Percentiles rank a stretch among this genome's conserved stretches.
Evolutionary conservation across 2,113 vertebrate species (phyloP).

Genomic region (Otocyon megalotis): DNA sequence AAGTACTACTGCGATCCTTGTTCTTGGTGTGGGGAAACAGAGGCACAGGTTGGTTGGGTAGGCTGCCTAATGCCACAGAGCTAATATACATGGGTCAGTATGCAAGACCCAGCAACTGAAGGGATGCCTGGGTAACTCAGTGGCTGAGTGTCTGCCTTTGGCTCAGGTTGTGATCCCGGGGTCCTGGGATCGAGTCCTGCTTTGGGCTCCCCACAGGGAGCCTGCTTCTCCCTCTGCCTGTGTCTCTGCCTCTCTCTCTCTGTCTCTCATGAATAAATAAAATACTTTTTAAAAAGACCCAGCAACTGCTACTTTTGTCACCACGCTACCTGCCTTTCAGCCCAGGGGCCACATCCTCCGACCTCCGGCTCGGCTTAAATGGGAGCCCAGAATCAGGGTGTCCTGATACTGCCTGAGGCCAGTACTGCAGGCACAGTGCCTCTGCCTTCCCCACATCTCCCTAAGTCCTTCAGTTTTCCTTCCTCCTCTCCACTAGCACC

Average conservation of each 20-base stretch:
- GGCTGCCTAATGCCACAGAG: fast-evolving
- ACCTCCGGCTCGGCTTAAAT: background rate
- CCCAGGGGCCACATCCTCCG: too few species aligned
- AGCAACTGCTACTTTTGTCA: fast-evolving
- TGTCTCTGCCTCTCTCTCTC: too few species aligned
- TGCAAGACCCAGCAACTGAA: fast-evolving
- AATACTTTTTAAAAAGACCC: too few species aligned
- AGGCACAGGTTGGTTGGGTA: background rate
- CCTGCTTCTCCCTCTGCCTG: too few species aligned
- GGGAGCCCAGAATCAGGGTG: fast-evolving
- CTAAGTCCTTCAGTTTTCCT: fast-evolving
- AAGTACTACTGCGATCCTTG: fast-evolving
- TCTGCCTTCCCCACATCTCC: background rate
- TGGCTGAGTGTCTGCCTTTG: too few species aligned
- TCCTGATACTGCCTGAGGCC: fast-evolving
- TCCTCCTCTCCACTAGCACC: background rate
- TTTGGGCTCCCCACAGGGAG: too few species aligned
- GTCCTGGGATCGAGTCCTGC: too few species aligned
- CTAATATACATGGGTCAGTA: fast-evolving
- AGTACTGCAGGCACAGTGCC: fast-evolving
- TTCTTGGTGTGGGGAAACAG: background rate
- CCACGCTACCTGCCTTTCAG: background rate
- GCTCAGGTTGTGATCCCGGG: too few species aligned
- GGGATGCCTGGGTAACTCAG: too few species aligned
- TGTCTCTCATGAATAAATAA: too few species aligned